Conservation (phyloP, 2,888 invertebrate species). For the Drosophila setosimentum region DNA sequence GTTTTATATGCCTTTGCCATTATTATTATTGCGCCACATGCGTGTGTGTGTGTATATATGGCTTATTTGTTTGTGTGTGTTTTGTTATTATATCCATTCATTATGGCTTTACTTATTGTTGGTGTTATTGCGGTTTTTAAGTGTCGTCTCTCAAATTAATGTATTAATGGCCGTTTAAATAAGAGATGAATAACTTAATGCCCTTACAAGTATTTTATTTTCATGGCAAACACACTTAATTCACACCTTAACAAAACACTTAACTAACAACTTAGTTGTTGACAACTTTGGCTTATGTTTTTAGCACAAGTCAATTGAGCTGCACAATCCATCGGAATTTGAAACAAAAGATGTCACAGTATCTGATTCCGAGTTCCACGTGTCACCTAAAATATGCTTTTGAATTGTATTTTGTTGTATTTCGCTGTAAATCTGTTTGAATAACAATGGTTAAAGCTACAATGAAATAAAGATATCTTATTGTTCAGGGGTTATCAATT, state of each 20-base stretch:
- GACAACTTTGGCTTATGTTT: neutral
- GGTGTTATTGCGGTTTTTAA: conserved; percentile 61
- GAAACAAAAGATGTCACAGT: conserved; percentile 4
- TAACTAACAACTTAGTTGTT: neutral
- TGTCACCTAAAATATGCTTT: conserved; percentile 3
- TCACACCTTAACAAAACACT: conserved; percentile 14
- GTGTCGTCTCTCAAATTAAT: conserved; percentile 65
- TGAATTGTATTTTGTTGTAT: neutral
- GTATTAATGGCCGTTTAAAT: conserved; percentile 67
- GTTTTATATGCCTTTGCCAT: conserved; percentile 57
- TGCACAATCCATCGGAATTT: neutral
- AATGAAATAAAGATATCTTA: conserved; percentile 16
- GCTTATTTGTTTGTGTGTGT: conserved; percentile 39
- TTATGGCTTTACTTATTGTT: conserved; percentile 49
- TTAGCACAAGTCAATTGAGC: neutral
- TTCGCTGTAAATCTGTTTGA: neutral
- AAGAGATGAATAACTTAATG: conserved; percentile 56
- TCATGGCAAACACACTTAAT: conserved; percentile 7
- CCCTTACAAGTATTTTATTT: conserved; percentile 23
- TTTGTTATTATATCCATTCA: conserved; percentile 44
- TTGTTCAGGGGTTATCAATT: conserved; percentile 35
- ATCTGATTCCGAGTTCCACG: neutral
- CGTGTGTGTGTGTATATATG: conserved; percentile 11
- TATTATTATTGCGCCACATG: conserved; percentile 58
- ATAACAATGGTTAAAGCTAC: neutral